Evolutionary conservation across 2,888 invertebrate species (phyloP).

Genomic region (Drosophila cognata): DNA sequence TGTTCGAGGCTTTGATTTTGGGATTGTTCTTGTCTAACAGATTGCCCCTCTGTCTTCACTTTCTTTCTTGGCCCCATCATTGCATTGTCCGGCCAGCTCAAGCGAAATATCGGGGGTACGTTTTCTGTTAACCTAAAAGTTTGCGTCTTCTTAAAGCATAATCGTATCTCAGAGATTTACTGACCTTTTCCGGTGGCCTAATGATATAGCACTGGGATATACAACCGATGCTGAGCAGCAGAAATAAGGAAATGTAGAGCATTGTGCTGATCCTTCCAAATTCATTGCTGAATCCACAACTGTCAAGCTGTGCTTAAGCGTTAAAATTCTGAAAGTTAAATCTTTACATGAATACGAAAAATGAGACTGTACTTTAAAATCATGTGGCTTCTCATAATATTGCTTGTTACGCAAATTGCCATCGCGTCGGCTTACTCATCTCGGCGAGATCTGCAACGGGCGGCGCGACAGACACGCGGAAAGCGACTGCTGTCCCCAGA

Average conservation of each 20-base stretch:
- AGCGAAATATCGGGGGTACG: constrained; percentile 25
- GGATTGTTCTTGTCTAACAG: constrained; percentile 33
- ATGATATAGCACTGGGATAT: constrained; percentile 24
- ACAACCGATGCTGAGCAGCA: constrained; percentile 34
- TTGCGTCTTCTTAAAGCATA: background rate
- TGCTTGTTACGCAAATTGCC: constrained; percentile 15
- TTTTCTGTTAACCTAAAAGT: constrained; percentile 35
- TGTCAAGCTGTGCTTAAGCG: constrained; percentile 24
- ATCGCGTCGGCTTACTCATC: background rate
- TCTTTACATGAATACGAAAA: constrained; percentile 46
- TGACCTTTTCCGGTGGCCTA: constrained; percentile 44
- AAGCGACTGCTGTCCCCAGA: constrained; percentile 16
- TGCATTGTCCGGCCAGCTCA: constrained; percentile 10
- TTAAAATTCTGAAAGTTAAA: constrained; percentile 20
- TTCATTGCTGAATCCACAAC: constrained; percentile 23
- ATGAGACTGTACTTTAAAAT: constrained; percentile 53
- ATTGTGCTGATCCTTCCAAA: constrained; percentile 34
- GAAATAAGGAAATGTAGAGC: constrained; percentile 37
- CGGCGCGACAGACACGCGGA: constrained; percentile 3
- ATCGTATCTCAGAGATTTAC: background rate
- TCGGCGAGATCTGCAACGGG: background rate
- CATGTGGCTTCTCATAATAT: constrained; percentile 44
- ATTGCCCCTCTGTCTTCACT: background rate
- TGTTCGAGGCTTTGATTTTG: constrained; percentile 87
- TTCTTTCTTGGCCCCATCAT: constrained; percentile 8